Evolutionary conservation across 2,113 vertebrate species (phyloP), one percentile per base, ranked within the genome.

Genomic region (Callaeas wilsoni): DNA sequence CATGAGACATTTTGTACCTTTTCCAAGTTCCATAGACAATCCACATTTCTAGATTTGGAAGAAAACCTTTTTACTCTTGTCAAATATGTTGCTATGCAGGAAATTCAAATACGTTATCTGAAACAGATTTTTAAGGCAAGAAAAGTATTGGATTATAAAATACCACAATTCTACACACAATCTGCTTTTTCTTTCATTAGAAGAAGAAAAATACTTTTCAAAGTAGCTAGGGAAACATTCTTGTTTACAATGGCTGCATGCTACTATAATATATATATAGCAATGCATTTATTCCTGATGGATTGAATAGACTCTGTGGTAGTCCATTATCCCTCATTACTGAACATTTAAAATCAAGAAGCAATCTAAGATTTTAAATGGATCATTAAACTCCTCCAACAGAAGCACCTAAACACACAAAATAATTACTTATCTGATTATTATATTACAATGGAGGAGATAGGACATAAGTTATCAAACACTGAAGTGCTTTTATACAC

Each of bases 31-130:
- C 35, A n/a, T 7, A 39, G 33, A 64, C 67, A 77, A 79, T 53
- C 32, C 29, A 81, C 18, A 68, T 87, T 63, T 78, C 69, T 92
- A 60, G 21, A 68, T 84, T 82, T 71, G 30, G 33, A 71, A 27
- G 60, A 63, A 90, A 89, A 53, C 6, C 2, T 82, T 70, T 80
- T 80, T 82, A 55, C 39, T 68, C 53, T 49, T 70, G 23, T 75
- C 77, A 91, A 92, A 76, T 12, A 3, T 12, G 85, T 95, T 90
- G 74, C 84, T 93, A 89, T 89, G 89, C 81, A 79, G 84, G 73
- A 8, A 89, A 65, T 83, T 87, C 22, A 76, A 77, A 91, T 49
- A 74, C 7, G 19, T 90, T 90, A 82, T 81, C 73, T 90, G 87
- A 80, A 92, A 69, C 33, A 77, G 62, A 70, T 68, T 87, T 70